phyloP scores from a whole-genome alignment of 1,140 invertebrate species.

The Venturia canescens region DNA sequence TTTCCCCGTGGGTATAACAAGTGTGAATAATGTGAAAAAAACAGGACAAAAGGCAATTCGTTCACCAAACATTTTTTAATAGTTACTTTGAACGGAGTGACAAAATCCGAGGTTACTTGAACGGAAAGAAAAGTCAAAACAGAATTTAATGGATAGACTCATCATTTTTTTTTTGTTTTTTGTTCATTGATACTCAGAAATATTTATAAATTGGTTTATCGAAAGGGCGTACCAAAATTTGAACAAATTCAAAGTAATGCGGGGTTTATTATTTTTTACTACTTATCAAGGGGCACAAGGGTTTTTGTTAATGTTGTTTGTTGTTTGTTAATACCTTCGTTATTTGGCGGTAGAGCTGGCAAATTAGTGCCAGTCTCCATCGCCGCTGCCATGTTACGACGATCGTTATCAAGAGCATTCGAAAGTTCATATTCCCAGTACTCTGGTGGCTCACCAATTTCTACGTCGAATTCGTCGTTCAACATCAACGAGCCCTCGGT shows the following conservation, averaged over 20 bases:
- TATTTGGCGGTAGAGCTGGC: constrained; percentile 47
- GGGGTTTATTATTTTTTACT: too few species aligned
- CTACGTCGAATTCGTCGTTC: constrained; percentile 64
- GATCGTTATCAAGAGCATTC: constrained; percentile 45
- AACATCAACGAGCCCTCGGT: constrained; percentile 69
- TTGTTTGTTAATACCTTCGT: constrained; percentile 42
- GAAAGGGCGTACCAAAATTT: too few species aligned
- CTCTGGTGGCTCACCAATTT: constrained; percentile 51
- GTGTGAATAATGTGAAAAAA: not conserved
- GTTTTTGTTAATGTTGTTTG: not conserved
- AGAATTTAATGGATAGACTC: too few species aligned
- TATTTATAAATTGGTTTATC: too few species aligned
- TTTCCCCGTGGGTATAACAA: constrained; percentile 17
- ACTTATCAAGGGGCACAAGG: not conserved
- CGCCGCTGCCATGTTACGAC: constrained; percentile 39
- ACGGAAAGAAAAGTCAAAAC: too few species aligned
- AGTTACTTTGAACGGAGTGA: not conserved
- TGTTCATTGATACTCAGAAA: too few species aligned
- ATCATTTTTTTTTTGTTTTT: too few species aligned
- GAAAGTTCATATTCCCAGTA: constrained; percentile 52
- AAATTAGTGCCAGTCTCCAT: constrained; percentile 49
- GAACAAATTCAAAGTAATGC: too few species aligned
- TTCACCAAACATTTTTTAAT: not conserved
- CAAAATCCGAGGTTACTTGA: too few species aligned
- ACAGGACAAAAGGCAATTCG: constrained; percentile 1